phyloP scores from a whole-genome alignment of 2,113 vertebrate species.

The Melanocharis versteri region DNA sequence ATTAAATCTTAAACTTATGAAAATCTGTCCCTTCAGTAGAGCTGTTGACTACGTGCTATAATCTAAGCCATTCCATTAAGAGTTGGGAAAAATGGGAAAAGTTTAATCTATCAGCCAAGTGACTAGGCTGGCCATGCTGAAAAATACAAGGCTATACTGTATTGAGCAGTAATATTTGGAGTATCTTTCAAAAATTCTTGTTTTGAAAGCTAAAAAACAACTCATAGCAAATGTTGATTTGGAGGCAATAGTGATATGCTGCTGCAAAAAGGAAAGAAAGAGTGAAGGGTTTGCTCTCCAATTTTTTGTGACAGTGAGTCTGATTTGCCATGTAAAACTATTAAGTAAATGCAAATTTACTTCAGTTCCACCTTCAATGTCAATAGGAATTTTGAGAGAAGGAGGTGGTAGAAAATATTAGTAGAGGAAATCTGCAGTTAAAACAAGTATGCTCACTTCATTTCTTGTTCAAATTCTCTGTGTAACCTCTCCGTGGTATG shows the following conservation, averaged over 20 bases:
- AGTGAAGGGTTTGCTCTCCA: not conserved
- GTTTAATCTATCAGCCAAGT: not conserved
- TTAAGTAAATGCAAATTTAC: not conserved
- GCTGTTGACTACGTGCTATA: not conserved
- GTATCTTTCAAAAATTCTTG: not conserved
- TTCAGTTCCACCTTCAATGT: not conserved
- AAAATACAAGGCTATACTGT: not conserved
- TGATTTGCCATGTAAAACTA: not conserved
- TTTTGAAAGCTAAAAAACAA: not conserved
- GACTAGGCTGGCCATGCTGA: not conserved
- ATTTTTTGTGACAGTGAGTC: not conserved
- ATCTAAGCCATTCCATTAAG: not conserved
- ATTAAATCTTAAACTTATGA: not conserved
- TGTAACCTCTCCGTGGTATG: not conserved
- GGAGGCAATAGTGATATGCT: not conserved
- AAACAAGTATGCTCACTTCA: not conserved
- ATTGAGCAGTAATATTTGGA: not conserved
- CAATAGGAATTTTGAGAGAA: not conserved
- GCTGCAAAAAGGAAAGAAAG: not conserved
- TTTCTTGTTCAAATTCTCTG: not conserved
- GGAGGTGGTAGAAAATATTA: not conserved
- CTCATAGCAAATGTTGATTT: not conserved
- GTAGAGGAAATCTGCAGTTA: not conserved
- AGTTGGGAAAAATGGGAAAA: not conserved
- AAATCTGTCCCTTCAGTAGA: not conserved